phyloP scores from a whole-genome alignment of 2,113 vertebrate genomes.

The Vireo altiloquus region DNA sequence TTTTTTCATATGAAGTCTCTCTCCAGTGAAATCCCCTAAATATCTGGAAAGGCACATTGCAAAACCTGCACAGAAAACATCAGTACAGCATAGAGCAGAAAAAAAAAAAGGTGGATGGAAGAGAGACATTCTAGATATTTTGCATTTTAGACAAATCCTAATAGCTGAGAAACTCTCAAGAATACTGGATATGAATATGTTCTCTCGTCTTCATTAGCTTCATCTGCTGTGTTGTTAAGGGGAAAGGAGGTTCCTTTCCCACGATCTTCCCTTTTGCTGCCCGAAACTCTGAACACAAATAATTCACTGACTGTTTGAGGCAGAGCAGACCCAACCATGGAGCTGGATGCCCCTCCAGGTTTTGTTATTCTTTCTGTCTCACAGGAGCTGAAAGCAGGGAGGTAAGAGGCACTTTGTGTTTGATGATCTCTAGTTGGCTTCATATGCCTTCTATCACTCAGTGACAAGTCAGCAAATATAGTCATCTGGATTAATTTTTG shows the following conservation, averaged over 20 bases:
- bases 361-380: conserved; percentile 11
- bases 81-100: neutral
- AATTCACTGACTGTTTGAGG: neutral
- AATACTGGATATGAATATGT: neutral
- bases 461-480: conserved; percentile 11
- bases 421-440: conserved; percentile 34
- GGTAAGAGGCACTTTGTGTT: neutral
- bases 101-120: neutral
- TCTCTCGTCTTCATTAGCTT: neutral
- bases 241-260: neutral
- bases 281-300: neutral
- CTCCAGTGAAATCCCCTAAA: neutral
- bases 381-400: neutral
- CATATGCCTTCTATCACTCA: conserved; percentile 22
- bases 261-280: neutral
- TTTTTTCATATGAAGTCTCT: neutral
- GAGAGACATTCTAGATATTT: neutral
- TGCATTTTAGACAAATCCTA: neutral
- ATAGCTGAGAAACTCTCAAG: neutral
- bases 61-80: neutral
- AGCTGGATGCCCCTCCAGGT: neutral
- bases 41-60: neutral
- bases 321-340: neutral
- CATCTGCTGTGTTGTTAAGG: neutral
- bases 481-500: conserved; percentile 20